Evolutionary conservation across 2,113 vertebrate species (phyloP).

Genomic region (Microcebus jonahi): DNA sequence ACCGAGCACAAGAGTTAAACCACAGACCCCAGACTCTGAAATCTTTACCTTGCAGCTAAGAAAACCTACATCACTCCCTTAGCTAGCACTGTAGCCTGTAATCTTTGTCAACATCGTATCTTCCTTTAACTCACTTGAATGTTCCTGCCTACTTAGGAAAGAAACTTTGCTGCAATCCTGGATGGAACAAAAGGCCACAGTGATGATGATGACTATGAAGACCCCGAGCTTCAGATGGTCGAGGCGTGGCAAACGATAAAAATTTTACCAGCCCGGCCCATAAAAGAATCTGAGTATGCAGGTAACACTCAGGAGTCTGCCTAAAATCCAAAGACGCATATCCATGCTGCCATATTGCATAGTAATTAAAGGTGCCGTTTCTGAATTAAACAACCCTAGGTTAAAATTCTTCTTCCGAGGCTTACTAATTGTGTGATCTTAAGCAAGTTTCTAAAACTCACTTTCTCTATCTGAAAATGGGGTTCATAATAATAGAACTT

Average conservation of each 20-base stretch:
- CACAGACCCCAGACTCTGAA: background rate
- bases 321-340: accelerated
- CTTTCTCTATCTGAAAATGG: background rate
- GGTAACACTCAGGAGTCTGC: slow-evolving; percentile 70
- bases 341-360: accelerated
- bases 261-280: slow-evolving; percentile 82
- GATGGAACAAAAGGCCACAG: background rate
- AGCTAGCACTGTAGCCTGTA: background rate
- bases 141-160: slow-evolving; percentile 65
- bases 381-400: background rate
- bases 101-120: accelerated
- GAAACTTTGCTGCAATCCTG: background rate
- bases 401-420: background rate
- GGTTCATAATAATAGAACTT: background rate
- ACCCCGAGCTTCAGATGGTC: slow-evolving; percentile 48
- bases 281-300: slow-evolving; percentile 84
- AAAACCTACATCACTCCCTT: accelerated
- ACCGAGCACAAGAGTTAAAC: background rate
- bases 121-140: background rate
- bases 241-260: slow-evolving; percentile 52
- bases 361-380: background rate
- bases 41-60: too few relatives aligned
- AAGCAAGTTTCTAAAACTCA: background rate
- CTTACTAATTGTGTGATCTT: background rate
- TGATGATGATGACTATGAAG: slow-evolving; percentile 72